A percentile compares a stretch with the other conserved stretches of the same genome.
phyloP scores from a whole-genome alignment of 2,888 invertebrate species.

The Boloria euphrosyne region DNA sequence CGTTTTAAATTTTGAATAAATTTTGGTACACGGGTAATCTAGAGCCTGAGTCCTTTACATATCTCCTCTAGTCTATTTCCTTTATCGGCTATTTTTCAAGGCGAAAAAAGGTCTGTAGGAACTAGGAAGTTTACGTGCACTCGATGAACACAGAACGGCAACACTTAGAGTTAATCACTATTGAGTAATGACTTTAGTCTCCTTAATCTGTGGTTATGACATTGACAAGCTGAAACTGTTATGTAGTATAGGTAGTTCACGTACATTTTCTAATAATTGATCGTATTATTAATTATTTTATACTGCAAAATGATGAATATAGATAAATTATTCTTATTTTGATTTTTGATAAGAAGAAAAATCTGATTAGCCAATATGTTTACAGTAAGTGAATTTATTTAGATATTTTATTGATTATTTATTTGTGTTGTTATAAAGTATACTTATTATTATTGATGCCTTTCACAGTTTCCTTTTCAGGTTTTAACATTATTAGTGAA shows the following conservation, averaged over 20 bases:
- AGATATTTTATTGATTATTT: not conserved
- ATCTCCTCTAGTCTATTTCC: no score
- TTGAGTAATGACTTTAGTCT: no score
- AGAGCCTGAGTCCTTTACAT: no score
- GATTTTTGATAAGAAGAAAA: constrained; percentile 40
- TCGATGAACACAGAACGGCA: no score
- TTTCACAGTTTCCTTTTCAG: constrained; percentile 58
- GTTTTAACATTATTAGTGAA: constrained; percentile 52
- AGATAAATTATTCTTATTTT: constrained; percentile 37
- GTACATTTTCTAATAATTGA: constrained; percentile 3
- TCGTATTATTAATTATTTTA: not conserved
- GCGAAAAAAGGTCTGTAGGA: no score
- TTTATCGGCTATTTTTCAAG: no score
- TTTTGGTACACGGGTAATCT: no score
- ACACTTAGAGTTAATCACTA: no score
- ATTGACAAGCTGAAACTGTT: constrained; percentile 7
- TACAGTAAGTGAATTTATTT: constrained; percentile 42
- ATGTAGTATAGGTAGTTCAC: constrained; percentile 1
- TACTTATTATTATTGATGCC: constrained; percentile 25
- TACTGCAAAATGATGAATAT: constrained; percentile 37
- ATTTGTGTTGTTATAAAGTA: constrained; percentile 1
- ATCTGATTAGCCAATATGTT: constrained; percentile 47
- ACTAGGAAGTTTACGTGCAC: no score
- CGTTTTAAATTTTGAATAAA: no score
- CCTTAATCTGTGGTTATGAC: no score